phyloP scores from a whole-genome alignment of 2,797 vertebrate genomes.

The Pogonophryne albipinna region DNA sequence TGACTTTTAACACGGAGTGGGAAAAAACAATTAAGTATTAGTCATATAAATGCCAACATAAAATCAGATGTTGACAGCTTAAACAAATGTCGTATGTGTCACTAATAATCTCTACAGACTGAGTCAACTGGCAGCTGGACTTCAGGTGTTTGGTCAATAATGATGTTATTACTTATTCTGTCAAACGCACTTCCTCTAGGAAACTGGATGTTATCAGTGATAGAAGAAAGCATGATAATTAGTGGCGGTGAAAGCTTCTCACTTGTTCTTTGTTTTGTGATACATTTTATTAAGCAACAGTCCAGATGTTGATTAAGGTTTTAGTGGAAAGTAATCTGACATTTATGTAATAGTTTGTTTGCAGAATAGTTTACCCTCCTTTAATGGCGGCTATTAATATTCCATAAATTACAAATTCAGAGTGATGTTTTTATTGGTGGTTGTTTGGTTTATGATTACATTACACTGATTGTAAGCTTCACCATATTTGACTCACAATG shows the following conservation, averaged over 20 bases:
- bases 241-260: constrained; percentile 7
- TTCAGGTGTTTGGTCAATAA: constrained; percentile 40
- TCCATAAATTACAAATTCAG: constrained; percentile 33
- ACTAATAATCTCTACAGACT: constrained; percentile 19
- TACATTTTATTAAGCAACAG: not conserved
- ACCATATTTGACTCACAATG: constrained; percentile 1
- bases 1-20: not conserved
- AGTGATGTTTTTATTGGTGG: constrained; percentile 23
- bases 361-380: constrained; percentile 17
- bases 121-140: constrained; percentile 41
- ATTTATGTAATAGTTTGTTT: constrained; percentile 32
- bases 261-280: constrained; percentile 22
- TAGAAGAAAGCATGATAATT: constrained; percentile 51
- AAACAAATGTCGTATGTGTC: constrained; percentile 35
- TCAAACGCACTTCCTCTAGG: constrained; percentile 56
- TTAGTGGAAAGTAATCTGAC: constrained; percentile 40
- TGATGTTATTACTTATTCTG: constrained; percentile 51
- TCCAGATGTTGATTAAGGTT: constrained; percentile 23
- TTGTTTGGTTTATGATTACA: constrained; percentile 38
- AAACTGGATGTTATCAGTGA: constrained; percentile 61
- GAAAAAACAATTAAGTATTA: constrained; percentile 9
- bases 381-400: constrained; percentile 35
- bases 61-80: constrained; percentile 22
- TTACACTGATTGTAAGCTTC: constrained; percentile 6
- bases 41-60: constrained; percentile 34